phyloP scores from a whole-genome alignment of 2,113 vertebrate genomes.

The Merops nubicus region DNA sequence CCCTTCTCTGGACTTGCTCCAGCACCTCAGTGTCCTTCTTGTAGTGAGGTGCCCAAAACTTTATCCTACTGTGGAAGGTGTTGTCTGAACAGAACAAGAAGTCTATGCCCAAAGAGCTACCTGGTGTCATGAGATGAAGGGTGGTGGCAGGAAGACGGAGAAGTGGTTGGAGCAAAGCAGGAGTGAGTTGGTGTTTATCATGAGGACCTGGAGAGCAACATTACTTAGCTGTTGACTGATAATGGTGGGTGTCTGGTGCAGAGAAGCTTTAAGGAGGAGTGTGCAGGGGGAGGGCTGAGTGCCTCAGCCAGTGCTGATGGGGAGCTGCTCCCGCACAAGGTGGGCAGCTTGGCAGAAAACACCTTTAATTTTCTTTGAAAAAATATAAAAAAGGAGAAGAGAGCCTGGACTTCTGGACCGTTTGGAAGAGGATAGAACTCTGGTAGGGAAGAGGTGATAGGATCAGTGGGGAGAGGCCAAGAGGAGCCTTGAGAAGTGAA shows the following conservation, averaged over 20 bases:
- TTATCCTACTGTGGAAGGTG: not conserved
- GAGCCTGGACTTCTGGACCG: not conserved
- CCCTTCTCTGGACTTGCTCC: no score
- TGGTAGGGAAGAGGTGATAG: not conserved
- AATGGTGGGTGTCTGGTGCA: not conserved
- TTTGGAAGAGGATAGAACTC: not conserved
- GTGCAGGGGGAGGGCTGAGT: not conserved
- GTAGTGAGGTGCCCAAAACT: no score
- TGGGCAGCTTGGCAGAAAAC: not conserved
- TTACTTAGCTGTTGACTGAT: not conserved
- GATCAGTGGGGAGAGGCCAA: not conserved
- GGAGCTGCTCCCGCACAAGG: not conserved
- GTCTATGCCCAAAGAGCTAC: not conserved
- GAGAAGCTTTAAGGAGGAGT: not conserved
- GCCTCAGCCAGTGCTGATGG: not conserved
- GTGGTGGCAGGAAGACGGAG: not conserved
- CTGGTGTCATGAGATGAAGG: fast-evolving
- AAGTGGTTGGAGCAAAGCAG: not conserved
- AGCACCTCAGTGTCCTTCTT: no score
- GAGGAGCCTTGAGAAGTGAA: not conserved
- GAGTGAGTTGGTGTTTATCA: not conserved
- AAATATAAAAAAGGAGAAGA: not conserved
- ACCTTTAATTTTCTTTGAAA: not conserved
- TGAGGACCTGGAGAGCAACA: not conserved
- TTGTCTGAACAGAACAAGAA: not conserved